phyloP scores from a whole-genome alignment of 2,888 invertebrate genomes.

The Boloria selene region DNA sequence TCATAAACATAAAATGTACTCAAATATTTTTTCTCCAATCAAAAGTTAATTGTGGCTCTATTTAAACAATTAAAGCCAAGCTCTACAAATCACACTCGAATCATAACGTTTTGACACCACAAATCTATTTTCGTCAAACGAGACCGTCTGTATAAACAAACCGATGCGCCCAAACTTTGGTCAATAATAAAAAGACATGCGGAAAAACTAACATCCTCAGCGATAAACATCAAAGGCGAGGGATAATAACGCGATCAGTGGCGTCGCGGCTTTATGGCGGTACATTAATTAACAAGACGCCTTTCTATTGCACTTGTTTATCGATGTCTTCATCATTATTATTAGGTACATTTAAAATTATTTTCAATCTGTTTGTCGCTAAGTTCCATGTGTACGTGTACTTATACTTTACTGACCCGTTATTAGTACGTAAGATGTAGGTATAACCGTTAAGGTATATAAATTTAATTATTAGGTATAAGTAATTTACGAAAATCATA shows the following conservation, averaged over 20 bases:
- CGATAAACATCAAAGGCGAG: slow-evolving; percentile 73
- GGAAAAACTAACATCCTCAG: slow-evolving; percentile 82
- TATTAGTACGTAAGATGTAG: too few species aligned
- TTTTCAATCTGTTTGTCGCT: background rate
- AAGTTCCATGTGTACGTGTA: background rate
- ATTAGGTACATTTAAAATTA: background rate
- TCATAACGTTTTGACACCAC: slow-evolving; percentile 78
- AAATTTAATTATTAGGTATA: too few species aligned
- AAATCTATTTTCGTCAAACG: slow-evolving; percentile 73
- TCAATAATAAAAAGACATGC: slow-evolving; percentile 82
- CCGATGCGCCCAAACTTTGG: slow-evolving; percentile 78
- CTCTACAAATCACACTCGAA: slow-evolving; percentile 61
- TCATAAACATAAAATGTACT: too few species aligned
- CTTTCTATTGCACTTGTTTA: slow-evolving; percentile 27
- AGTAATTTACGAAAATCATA: background rate
- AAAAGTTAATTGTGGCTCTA: background rate
- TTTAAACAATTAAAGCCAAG: slow-evolving; percentile 27
- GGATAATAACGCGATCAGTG: slow-evolving; percentile 77
- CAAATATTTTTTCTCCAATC: background rate
- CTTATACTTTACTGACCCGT: too few species aligned
- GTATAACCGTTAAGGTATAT: too few species aligned
- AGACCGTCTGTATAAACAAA: slow-evolving; percentile 76
- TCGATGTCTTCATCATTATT: slow-evolving; percentile 32
- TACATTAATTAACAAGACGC: slow-evolving; percentile 59
- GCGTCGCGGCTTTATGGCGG: slow-evolving; percentile 63